These are phyloP conservation scores for Onchidella celtica DNA, from an alignment of 2,888 invertebrate genomes.

Conservation along the genomic window DNA sequence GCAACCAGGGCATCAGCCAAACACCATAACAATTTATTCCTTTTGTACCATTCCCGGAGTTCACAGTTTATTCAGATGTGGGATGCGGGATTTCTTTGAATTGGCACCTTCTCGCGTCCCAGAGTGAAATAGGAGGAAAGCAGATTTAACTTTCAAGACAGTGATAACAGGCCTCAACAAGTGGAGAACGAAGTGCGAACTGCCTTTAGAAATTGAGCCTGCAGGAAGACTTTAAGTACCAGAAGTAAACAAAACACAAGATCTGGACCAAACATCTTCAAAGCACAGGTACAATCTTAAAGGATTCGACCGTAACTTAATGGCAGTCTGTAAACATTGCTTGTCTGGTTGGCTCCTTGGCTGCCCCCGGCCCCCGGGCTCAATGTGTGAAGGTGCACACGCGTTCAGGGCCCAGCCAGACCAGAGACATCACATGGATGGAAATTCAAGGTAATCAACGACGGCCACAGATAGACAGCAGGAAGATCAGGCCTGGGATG, in stretches of 20 bases:
- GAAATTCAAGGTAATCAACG: no score
- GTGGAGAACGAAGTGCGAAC: not conserved
- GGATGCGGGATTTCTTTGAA: not conserved
- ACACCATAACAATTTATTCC: constrained; percentile 1
- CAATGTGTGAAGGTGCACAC: no score
- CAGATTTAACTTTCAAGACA: constrained; percentile 6
- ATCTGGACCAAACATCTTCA: not conserved
- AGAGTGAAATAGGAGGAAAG: not conserved
- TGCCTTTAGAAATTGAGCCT: not conserved
- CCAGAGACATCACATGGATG: no score
- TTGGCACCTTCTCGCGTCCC: not conserved
- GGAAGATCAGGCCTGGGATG: no score
- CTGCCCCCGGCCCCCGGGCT: no score
- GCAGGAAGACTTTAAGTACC: not conserved
- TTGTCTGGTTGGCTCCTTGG: not conserved
- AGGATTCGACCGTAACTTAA: not conserved
- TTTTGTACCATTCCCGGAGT: not conserved
- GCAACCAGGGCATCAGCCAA: not conserved
- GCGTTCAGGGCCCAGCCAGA: no score
- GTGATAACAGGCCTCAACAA: not conserved
- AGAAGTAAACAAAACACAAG: not conserved
- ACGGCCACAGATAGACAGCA: no score
- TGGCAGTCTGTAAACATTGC: not conserved
- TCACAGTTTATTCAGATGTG: constrained; percentile 11
- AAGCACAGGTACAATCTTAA: constrained; percentile 7